phyloP scores from a whole-genome alignment of 2,113 vertebrate genomes.

The Amazona guildingii region DNA sequence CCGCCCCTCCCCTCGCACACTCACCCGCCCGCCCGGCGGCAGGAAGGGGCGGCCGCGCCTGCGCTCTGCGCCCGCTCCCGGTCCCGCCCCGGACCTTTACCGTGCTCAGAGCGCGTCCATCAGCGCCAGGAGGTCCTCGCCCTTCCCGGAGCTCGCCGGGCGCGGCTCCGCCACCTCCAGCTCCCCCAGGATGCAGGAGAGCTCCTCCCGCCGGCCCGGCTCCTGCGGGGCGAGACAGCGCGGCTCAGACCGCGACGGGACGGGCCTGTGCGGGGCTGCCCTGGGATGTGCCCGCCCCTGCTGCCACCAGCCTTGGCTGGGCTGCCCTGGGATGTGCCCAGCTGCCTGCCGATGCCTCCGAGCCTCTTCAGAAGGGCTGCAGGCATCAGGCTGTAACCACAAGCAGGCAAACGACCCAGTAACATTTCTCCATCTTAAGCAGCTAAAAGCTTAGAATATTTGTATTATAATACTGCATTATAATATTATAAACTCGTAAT shows the following conservation, averaged over 20 bases:
- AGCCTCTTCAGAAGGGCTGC: background rate
- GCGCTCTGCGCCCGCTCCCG: background rate
- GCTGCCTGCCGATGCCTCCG: background rate
- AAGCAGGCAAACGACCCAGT: background rate
- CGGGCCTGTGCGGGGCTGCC: background rate
- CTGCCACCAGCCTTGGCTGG: background rate
- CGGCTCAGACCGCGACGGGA: background rate
- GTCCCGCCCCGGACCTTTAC: background rate
- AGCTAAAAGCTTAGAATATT: background rate
- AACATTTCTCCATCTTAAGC: accelerated
- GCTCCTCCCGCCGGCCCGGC: slow-evolving; percentile 81
- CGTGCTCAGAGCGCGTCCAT: slow-evolving; percentile 88
- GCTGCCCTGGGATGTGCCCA: background rate
- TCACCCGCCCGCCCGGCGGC: background rate
- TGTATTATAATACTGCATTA: background rate
- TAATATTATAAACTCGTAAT: background rate
- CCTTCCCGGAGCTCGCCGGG: slow-evolving; percentile 77
- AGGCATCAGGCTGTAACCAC: accelerated
- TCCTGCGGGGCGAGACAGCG: slow-evolving; percentile 73
- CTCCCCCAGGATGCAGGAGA: slow-evolving; percentile 91
- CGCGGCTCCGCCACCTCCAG: slow-evolving; percentile 78
- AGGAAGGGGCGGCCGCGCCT: background rate
- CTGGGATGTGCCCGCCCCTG: background rate
- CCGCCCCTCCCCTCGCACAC: background rate
- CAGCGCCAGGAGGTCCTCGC: slow-evolving; percentile 91